Conservation (phyloP, 1,140 invertebrate species). For the Ruditapes philippinarum region DNA sequence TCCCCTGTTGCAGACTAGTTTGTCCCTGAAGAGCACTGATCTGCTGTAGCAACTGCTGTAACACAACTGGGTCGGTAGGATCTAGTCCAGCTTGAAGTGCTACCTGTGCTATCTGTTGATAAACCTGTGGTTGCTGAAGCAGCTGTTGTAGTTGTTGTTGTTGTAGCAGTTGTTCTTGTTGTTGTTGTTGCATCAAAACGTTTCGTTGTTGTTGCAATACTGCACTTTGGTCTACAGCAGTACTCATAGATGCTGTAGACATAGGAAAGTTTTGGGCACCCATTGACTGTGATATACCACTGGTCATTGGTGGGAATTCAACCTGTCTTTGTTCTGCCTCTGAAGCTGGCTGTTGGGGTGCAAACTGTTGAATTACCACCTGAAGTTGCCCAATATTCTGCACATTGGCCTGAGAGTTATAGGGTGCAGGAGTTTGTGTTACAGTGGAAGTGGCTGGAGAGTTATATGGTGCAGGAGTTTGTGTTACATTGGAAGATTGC, state of each 20-base stretch:
- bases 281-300: not conserved
- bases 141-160: not conserved
- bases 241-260: not conserved
- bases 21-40: not conserved
- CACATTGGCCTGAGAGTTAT: not conserved
- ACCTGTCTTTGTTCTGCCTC: not conserved
- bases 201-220: not conserved
- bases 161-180: not conserved
- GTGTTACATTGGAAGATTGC: not conserved
- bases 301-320: too few species aligned
- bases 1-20: not conserved
- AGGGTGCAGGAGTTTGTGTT: too few species aligned
- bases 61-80: not conserved
- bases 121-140: not conserved
- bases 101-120: not conserved
- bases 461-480: not conserved
- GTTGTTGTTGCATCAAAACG: not conserved
- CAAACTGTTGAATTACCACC: not conserved
- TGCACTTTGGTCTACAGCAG: not conserved
- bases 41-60: not conserved
- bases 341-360: not conserved
- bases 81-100: not conserved
- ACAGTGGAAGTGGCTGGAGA: not conserved
- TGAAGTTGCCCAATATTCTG: conserved; percentile 23
- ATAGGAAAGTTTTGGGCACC: not conserved